A percentile compares a stretch with the other conserved stretches of the same genome.
These are phyloP conservation scores for Strigamia maritima DNA, from an alignment of 2,888 invertebrate genomes.

Conservation along the genomic window DNA sequence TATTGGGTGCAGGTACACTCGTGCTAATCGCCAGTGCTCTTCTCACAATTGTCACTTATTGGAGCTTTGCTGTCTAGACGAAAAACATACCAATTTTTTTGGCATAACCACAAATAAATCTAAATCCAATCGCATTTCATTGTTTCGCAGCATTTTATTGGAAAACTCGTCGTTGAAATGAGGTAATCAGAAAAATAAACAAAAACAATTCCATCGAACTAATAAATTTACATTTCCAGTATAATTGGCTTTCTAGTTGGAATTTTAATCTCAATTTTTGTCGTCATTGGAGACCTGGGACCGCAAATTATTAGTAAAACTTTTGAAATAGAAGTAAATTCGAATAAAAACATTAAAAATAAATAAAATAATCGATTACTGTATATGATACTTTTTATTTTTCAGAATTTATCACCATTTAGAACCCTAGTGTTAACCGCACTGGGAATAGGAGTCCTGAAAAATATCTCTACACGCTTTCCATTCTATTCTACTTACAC, in stretches of 20 bases:
- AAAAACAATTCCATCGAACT: constrained; percentile 19
- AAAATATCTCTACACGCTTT: constrained; percentile 86
- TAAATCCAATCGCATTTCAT: too few species aligned
- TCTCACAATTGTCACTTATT: constrained; percentile 86
- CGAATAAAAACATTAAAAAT: not conserved
- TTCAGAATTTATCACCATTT: constrained; percentile 43
- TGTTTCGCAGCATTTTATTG: constrained; percentile 50
- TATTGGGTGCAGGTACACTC: constrained; percentile 77
- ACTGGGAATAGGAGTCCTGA: constrained; percentile 62
- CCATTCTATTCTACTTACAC: constrained; percentile 87
- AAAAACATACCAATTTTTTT: constrained; percentile 84
- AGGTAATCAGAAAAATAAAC: constrained; percentile 53
- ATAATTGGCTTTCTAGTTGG: constrained; percentile 92
- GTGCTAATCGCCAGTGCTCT: constrained; percentile 77
- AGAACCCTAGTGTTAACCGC: constrained; percentile 45
- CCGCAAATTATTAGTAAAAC: constrained; percentile 83
- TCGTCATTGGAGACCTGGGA: constrained; percentile 95
- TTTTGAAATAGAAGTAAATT: constrained; percentile 60
- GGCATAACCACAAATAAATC: too few species aligned
- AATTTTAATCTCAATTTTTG: constrained; percentile 92
- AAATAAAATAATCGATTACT: not conserved
- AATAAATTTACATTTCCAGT: constrained; percentile 52
- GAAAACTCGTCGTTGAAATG: constrained; percentile 85
- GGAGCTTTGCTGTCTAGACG: constrained; percentile 81
- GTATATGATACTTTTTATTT: constrained; percentile 35